Evolutionary conservation across 2,113 vertebrate species (phyloP).

Genomic region (Odontesthes bonariensis): DNA sequence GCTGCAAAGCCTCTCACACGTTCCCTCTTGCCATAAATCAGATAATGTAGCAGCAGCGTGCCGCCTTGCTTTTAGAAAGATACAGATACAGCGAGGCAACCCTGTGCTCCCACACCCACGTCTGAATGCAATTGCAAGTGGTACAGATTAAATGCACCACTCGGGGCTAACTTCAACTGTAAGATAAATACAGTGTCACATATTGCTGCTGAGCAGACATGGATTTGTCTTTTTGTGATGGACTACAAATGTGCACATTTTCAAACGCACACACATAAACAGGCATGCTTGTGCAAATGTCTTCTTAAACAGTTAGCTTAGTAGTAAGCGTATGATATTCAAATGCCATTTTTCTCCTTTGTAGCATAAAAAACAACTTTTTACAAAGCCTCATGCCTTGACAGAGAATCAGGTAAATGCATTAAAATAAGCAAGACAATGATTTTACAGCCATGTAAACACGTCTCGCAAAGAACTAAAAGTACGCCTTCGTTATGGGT

Average conservation of each 20-base stretch:
- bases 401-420: background rate
- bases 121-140: slow-evolving; percentile 67
- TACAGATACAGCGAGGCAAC: slow-evolving; percentile 60
- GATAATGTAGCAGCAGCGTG: slow-evolving; percentile 70
- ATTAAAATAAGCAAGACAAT: background rate
- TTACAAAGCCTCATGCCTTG: background rate
- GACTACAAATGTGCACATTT: slow-evolving; percentile 16
- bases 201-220: slow-evolving; percentile 49
- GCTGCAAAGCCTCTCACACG: slow-evolving; percentile 45
- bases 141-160: slow-evolving; percentile 73
- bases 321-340: background rate
- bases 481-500: background rate
- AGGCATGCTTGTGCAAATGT: background rate
- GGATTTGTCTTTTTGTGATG: slow-evolving; percentile 50
- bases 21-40: slow-evolving; percentile 60
- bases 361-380: slow-evolving; percentile 1
- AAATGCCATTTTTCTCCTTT: slow-evolving; percentile 24
- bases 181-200: slow-evolving; percentile 70
- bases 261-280: slow-evolving; percentile 13
- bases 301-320: background rate
- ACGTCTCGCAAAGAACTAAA: background rate
- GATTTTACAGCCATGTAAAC: background rate
- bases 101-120: slow-evolving; percentile 67
- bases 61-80: slow-evolving; percentile 60
- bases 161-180: slow-evolving; percentile 68